phyloP scores from a whole-genome alignment of 2,797 vertebrate species.

The Takifugu ocellatus region DNA sequence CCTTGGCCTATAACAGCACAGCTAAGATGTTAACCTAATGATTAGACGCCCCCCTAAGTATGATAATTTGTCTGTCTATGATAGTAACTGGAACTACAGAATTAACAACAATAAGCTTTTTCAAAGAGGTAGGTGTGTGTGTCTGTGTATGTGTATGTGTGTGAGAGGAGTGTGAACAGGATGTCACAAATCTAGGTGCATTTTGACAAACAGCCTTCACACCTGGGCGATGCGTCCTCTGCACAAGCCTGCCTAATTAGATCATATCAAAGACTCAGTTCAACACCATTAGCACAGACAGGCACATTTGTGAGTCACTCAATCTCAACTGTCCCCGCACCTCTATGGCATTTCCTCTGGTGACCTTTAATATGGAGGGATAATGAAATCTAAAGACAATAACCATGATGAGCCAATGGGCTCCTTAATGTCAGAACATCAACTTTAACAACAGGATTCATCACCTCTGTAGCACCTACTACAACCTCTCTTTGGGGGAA shows the following conservation, averaged over 20 bases:
- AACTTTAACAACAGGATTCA: constrained; percentile 74
- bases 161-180: background rate
- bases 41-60: too few relatives aligned
- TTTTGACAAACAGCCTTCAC: constrained; percentile 18
- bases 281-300: constrained; percentile 60
- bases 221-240: constrained; percentile 17
- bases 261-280: constrained; percentile 61
- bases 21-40: too few relatives aligned
- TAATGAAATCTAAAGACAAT: constrained; percentile 79
- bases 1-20: too few relatives aligned
- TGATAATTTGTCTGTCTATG: too few relatives aligned
- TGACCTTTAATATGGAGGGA: constrained; percentile 74
- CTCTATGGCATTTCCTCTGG: constrained; percentile 62
- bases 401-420: constrained; percentile 69
- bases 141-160: too few relatives aligned
- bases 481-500: constrained; percentile 43
- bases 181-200: constrained; percentile 1
- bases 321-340: constrained; percentile 59
- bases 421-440: constrained; percentile 74
- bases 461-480: constrained; percentile 57
- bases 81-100: too few relatives aligned
- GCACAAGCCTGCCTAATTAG: constrained; percentile 46
- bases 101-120: too few relatives aligned
- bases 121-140: too few relatives aligned
- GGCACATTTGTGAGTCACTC: constrained; percentile 50